Percentiles rank a stretch among this genome's conserved stretches.
These are phyloP conservation scores for Osmerus eperlanus DNA, from an alignment of 2,113 vertebrate genomes.

Conservation along the genomic window DNA sequence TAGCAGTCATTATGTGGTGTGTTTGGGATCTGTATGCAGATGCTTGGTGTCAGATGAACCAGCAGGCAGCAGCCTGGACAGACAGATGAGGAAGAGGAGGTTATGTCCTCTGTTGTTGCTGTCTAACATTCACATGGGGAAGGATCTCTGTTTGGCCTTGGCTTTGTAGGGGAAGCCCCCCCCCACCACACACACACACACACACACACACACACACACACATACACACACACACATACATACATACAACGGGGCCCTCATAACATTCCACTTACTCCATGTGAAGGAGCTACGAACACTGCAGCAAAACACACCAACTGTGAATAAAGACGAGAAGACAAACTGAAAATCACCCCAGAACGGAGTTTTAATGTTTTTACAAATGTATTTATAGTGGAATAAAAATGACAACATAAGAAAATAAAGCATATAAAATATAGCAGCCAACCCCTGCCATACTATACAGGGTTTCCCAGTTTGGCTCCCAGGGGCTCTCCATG, in stretches of 20 bases:
- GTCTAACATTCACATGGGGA: too few relatives aligned
- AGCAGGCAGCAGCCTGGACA: too few relatives aligned
- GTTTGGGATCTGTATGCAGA: neutral
- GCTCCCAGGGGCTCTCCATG: slow-evolving; percentile 37
- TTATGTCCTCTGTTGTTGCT: too few relatives aligned
- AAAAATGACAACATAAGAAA: slow-evolving; percentile 63
- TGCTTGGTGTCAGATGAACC: too few relatives aligned
- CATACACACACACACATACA: too few relatives aligned
- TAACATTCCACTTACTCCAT: too few relatives aligned
- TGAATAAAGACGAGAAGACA: slow-evolving; percentile 31
- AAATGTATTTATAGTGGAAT: slow-evolving; percentile 59
- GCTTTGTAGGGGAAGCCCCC: too few relatives aligned
- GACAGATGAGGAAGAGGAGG: too few relatives aligned
- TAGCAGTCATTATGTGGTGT: neutral
- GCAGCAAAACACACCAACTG: slow-evolving; percentile 7
- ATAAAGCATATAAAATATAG: slow-evolving; percentile 60
- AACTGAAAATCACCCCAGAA: slow-evolving; percentile 31
- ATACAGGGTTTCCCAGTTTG: slow-evolving; percentile 27
- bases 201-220: too few relatives aligned
- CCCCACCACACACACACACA: too few relatives aligned
- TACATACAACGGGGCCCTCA: too few relatives aligned
- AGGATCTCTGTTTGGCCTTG: too few relatives aligned
- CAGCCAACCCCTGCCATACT: slow-evolving; percentile 45
- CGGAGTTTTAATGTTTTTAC: slow-evolving; percentile 32
- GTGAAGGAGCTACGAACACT: slow-evolving; percentile 22